Conservation (phyloP, 2,113 vertebrate species). For the Catagonus wagneri region DNA sequence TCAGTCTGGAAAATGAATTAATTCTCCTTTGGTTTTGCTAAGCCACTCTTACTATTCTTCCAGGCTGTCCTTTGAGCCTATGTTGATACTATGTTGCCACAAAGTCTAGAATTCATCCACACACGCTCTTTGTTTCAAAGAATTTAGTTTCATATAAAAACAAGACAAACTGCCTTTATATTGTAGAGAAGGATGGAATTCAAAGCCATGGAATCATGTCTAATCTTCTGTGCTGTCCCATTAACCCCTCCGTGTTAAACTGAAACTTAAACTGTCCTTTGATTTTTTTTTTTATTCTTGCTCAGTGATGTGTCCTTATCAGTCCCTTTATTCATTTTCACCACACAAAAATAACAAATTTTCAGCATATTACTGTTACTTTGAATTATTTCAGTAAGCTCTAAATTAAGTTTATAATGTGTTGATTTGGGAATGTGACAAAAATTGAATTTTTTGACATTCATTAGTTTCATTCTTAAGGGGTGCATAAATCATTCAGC, state of each 20-base stretch:
- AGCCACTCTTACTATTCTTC: background rate
- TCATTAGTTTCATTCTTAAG: conserved; percentile 58
- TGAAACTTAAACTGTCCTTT: background rate
- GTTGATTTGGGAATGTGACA: background rate
- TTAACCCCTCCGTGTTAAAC: background rate
- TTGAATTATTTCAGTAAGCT: background rate
- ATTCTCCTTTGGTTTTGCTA: background rate
- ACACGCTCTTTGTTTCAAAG: background rate
- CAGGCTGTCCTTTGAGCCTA: background rate
- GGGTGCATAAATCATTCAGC: background rate
- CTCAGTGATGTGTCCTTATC: background rate
- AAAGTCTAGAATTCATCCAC: background rate
- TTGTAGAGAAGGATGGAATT: background rate
- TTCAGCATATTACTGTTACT: background rate
- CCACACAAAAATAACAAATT: background rate
- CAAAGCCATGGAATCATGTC: background rate
- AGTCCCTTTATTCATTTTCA: background rate
- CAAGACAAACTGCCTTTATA: background rate
- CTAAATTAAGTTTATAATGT: background rate
- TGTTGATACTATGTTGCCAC: background rate
- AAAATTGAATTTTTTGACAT: conserved; percentile 42
- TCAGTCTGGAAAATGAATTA: background rate
- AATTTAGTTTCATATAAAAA: background rate
- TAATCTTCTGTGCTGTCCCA: background rate
- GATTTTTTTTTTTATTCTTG: background rate